Percentiles rank a stretch among this genome's conserved stretches.
These are phyloP conservation scores for Sylvicapra grimmia DNA, from an alignment of 2,113 vertebrate species.

Conservation along the genomic window DNA sequence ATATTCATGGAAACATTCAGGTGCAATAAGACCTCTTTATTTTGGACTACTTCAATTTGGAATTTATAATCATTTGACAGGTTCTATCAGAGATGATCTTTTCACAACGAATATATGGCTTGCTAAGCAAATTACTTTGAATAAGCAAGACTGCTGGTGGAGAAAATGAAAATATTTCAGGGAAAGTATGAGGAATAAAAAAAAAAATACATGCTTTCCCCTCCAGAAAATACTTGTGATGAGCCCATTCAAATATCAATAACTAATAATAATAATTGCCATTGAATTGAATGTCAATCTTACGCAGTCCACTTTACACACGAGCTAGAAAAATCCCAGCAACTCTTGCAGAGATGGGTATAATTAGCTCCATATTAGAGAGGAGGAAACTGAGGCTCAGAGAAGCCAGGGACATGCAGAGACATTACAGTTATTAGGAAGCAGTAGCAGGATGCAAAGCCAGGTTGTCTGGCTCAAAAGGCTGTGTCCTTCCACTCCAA, in stretches of 20 bases:
- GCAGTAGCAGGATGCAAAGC: background rate
- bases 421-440: background rate
- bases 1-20: background rate
- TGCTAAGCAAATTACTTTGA: conserved; percentile 15
- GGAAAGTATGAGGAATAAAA: background rate
- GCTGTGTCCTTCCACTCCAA: background rate
- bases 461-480: background rate
- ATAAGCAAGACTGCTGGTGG: background rate
- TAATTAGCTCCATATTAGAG: background rate
- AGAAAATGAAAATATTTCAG: background rate
- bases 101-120: background rate
- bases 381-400: background rate
- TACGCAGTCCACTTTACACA: background rate
- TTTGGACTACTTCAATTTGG: background rate
- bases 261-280: background rate
- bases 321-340: background rate
- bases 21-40: background rate
- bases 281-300: background rate
- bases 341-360: background rate
- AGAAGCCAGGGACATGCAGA: background rate
- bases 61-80: conserved; percentile 9
- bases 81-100: background rate
- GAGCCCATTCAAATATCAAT: background rate
- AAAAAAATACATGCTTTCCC: background rate
- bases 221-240: background rate